Evolutionary conservation across 23 tunicate genomes (phyloP), one percentile per base, ranked within the genome.

Genomic region (Phallusia fumigata): DNA sequence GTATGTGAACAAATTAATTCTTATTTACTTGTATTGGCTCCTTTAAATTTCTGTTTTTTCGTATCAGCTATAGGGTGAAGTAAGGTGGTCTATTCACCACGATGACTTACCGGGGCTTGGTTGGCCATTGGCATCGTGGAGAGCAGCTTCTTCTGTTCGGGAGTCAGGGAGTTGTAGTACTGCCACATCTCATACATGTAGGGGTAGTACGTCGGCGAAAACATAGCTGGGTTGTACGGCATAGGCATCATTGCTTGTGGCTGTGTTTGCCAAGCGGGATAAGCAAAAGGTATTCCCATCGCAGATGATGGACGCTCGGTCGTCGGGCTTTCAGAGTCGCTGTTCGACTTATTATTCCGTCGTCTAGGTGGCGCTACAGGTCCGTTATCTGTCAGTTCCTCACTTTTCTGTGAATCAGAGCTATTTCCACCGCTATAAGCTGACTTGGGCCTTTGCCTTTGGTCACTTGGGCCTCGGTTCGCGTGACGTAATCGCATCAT

Each of bases 151-250:
- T 77, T 84, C 80, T 83, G 81, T 31, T 84, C 87, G 19, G 87
- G 87, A 13, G 87, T 69, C 32, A 84, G 51, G 18, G 82, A 76
- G 24, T 51, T 65, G 76, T 84, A 84, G 53, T 76, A 84, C 65
- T 84, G 76, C 78, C 51, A 18, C 87, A 32, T 21, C 34, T 73
- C 58, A 74, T 76, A 84, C 33, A 84, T 75, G 53, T 76, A 32
- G 31, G 78, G 79, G 58, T 84, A 84, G 52, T 76, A 84, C 0
- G 52, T 36, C 3, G 53, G 81, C 31, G 87, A 72, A 44, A 76
- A 33, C 58, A 35, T 44, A 5, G 80, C 69, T 5, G 86, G 86
- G 36, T 31, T 44, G 45, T 35, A 83, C 33, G 81, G 58, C 32
- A 50, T 26, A 18, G 87, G 75, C 30, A 77, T 64, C 80, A 49